Conservation (phyloP, 2,797 vertebrate genomes). For the Fistularia tabacaria region DNA sequence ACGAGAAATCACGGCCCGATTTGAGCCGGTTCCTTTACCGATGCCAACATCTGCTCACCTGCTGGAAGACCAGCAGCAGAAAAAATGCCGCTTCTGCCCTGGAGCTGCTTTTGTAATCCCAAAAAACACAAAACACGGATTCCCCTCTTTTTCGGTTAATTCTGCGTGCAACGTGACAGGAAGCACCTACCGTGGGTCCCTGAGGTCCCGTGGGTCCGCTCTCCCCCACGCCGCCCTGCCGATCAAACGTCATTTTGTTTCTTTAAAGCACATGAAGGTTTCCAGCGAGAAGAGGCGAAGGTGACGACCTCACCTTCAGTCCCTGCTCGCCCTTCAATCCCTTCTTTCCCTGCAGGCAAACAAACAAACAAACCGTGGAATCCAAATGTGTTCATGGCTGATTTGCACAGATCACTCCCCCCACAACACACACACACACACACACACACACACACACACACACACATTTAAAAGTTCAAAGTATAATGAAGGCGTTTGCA, state of each 20-base stretch:
- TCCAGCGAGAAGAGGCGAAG: background rate
- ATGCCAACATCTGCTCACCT: too few relatives aligned
- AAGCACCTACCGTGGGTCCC: slow-evolving; percentile 75
- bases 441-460: too few relatives aligned
- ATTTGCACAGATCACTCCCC: background rate
- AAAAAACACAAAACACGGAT: too few relatives aligned
- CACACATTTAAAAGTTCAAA: background rate
- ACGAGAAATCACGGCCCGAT: too few relatives aligned
- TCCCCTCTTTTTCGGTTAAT: too few relatives aligned
- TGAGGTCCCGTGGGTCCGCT: slow-evolving; percentile 65
- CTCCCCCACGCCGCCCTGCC: slow-evolving; percentile 75
- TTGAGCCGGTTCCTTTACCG: too few relatives aligned
- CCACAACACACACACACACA: too few relatives aligned
- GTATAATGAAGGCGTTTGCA: slow-evolving; percentile 12
- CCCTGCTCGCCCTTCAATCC: slow-evolving; percentile 80
- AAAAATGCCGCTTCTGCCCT: too few relatives aligned
- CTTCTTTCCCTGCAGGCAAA: slow-evolving; percentile 79
- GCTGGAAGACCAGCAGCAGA: too few relatives aligned
- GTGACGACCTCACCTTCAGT: slow-evolving; percentile 72
- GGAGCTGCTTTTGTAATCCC: too few relatives aligned
- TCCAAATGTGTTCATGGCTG: slow-evolving; percentile 31
- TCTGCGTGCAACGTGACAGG: too few relatives aligned
- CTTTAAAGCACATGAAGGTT: slow-evolving; percentile 1
- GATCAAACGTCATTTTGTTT: background rate
- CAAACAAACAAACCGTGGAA: slow-evolving; percentile 17